These are phyloP conservation scores for Urocolius indicus DNA, from an alignment of 2,113 vertebrate genomes.

Conservation along the genomic window DNA sequence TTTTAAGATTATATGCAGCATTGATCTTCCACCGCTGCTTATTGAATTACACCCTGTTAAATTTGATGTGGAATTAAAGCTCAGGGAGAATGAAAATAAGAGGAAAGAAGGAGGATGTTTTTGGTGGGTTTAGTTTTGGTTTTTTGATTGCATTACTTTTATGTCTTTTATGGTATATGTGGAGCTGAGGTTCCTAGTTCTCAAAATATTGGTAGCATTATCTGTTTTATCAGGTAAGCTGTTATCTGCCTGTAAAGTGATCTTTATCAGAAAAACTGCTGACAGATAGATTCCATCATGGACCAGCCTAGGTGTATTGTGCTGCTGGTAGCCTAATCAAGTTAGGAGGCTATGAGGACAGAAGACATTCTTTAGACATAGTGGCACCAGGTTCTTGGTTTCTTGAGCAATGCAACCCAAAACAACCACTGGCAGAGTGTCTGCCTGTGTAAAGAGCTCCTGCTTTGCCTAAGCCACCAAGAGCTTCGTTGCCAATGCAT, in stretches of 20 bases:
- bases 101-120: neutral
- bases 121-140: neutral
- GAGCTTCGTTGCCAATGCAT: neutral
- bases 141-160: neutral
- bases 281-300: neutral
- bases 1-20: conserved; percentile 47
- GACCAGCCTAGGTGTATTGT: neutral
- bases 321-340: neutral
- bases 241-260: neutral
- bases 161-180: fast-evolving
- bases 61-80: conserved; percentile 35
- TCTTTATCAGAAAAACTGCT: neutral
- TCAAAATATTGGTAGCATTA: neutral
- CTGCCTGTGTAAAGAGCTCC: neutral
- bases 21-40: conserved; percentile 32
- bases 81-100: neutral
- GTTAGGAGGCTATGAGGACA: neutral
- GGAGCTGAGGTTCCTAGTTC: neutral
- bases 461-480: neutral
- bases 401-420: neutral
- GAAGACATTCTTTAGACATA: neutral
- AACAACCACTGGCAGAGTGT: neutral
- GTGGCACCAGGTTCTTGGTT: neutral
- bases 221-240: neutral
- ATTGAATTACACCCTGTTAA: conserved; percentile 43